These are phyloP conservation scores for Lasioglossum marginatum DNA, from an alignment of 2,888 invertebrate genomes.

Conservation along the genomic window DNA sequence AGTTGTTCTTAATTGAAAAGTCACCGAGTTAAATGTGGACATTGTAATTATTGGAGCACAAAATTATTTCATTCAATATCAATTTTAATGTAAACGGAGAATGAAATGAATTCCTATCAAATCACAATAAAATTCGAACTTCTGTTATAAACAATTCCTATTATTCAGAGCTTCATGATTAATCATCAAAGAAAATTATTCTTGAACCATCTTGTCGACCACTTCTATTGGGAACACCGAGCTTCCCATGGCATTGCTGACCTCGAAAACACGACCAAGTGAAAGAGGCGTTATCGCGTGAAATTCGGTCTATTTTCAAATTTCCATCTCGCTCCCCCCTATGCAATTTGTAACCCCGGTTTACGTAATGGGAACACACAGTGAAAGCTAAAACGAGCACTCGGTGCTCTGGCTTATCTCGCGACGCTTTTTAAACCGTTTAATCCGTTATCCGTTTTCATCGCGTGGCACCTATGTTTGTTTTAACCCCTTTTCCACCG, in stretches of 20 bases:
- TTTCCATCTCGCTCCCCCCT: constrained; percentile 12
- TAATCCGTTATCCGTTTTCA: constrained; percentile 25
- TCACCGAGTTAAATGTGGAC: no score
- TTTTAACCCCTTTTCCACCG: background rate
- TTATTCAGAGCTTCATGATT: background rate
- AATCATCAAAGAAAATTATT: background rate
- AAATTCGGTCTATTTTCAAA: constrained; percentile 21
- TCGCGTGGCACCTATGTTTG: background rate
- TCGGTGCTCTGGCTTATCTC: constrained; percentile 30
- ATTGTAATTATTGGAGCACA: no score
- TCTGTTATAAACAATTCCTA: background rate
- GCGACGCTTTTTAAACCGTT: background rate
- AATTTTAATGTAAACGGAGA: background rate
- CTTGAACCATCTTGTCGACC: background rate
- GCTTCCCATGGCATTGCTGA: background rate
- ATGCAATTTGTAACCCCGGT: constrained; percentile 9
- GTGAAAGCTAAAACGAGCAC: constrained; percentile 51
- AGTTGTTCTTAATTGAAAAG: no score
- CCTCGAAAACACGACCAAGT: background rate
- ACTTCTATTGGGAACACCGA: background rate
- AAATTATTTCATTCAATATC: no score
- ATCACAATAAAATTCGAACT: background rate
- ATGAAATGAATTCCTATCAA: background rate
- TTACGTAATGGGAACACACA: constrained; percentile 37
- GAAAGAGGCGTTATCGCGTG: background rate